Evolutionary conservation across 2,888 invertebrate species (phyloP), one percentile per base, ranked within the genome.

Genomic region (Biston stratarius): DNA sequence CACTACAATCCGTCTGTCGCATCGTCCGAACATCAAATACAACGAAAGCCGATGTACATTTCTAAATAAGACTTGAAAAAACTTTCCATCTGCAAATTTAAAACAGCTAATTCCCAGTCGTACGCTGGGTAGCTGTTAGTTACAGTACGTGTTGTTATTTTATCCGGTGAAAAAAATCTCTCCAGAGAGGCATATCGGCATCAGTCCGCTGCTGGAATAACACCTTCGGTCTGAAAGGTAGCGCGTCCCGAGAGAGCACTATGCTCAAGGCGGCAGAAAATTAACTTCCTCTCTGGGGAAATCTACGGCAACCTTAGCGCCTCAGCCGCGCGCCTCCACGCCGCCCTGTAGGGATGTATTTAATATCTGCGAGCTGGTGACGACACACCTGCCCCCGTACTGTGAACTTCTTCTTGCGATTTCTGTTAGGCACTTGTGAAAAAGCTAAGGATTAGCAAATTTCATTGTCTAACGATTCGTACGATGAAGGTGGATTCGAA

Each of bases 211-310:
- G 83, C 87, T 82, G 86, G 90, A 92, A 91, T 91, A 94, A 94
- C 94, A 94, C 94, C 94, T 94, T 91, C 85, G 86, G 89, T 88
- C 84, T 91, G 64, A 94, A 92, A 94, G 94, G 94, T 94, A 94
- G 91, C 84, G 86, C 84, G 92, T 94, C 95, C 94, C 95, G 80
- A 75, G 95, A 91, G 95, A 92, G 95, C 94, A 95, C 94, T 96
- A 95, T 95, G 95, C 95, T 95, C 96, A 96, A 95, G 95, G 95
- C 95, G 95, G 95, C 95, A 95, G 96, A 96, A 96, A 96, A 96
- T 96, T 96, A 96, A 96, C 95, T 95, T 94, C 94, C 94, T 85
- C 95, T 93, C 95, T 78, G 81, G 95, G 95, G 95, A 95, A 95
- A 95, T 95, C 95, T 95, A 94, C 92, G 89, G 84, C 94, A 93